phyloP scores from a whole-genome alignment of 2,113 vertebrate genomes.

The Arizona elegans region DNA sequence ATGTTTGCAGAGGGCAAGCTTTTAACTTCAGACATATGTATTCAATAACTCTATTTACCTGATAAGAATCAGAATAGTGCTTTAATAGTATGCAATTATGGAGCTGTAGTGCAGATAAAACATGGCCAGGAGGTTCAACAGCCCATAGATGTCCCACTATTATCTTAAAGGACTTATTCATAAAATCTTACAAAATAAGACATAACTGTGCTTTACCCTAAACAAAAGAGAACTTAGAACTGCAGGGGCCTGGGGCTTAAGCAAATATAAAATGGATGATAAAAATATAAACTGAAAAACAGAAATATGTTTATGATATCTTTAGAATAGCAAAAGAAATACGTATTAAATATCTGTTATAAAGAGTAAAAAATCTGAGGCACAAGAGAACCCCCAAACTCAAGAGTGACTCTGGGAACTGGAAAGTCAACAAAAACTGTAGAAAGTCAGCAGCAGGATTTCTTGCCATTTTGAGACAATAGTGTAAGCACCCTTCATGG shows the following conservation, averaged over 20 bases:
- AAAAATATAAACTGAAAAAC: background rate
- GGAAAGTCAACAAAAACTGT: background rate
- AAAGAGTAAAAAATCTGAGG: background rate
- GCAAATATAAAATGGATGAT: background rate
- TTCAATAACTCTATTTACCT: background rate
- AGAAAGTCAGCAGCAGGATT: background rate
- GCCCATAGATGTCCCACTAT: background rate
- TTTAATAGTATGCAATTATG: background rate
- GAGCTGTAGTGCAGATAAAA: conserved; percentile 7
- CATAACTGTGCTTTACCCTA: background rate
- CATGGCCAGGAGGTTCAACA: background rate
- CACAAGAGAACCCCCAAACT: background rate
- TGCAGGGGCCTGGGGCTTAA: background rate
- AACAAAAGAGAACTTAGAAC: background rate
- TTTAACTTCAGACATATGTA: conserved; percentile 4
- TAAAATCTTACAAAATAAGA: background rate
- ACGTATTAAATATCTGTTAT: too few relatives aligned
- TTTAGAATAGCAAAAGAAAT: background rate
- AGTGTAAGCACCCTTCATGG: background rate
- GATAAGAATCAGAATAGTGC: background rate
- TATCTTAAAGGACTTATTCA: background rate
- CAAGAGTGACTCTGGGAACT: background rate
- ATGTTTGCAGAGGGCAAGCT: background rate
- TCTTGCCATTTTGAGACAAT: background rate
- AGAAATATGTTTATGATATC: background rate